A percentile compares a stretch with the other conserved stretches of the same genome.
Evolutionary conservation across 1,140 invertebrate species (phyloP).

Genomic region (Subanguina moxae): DNA sequence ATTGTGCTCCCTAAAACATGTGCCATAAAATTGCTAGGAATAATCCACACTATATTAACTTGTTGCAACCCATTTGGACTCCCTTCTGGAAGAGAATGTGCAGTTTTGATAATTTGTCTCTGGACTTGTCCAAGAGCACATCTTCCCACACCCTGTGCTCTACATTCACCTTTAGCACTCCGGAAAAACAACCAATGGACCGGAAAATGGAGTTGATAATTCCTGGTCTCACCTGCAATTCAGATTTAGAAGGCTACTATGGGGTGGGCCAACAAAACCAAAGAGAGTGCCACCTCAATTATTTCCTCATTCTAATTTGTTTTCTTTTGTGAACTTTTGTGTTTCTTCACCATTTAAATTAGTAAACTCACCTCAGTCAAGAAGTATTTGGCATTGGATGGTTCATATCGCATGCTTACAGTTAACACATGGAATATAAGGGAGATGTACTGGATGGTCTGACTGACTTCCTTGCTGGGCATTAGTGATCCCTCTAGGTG

Average conservation of each 20-base stretch:
- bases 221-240: constrained; percentile 45
- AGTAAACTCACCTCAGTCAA: constrained; percentile 74
- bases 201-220: constrained; percentile 48
- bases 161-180: constrained; percentile 33
- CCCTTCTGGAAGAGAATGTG: constrained; percentile 81
- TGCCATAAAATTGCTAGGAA: too few relatives aligned
- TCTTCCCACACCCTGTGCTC: constrained; percentile 34
- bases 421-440: constrained; percentile 90
- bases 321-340: background rate
- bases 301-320: too few relatives aligned
- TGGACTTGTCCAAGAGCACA: constrained; percentile 42
- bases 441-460: constrained; percentile 65
- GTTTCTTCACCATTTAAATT: background rate
- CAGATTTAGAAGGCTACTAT: background rate
- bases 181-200: constrained; percentile 45
- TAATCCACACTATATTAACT: too few relatives aligned
- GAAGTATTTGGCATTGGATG: constrained; percentile 97
- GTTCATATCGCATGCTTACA: constrained; percentile 96
- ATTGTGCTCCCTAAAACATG: background rate
- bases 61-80: constrained; percentile 64
- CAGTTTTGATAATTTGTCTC: constrained; percentile 80
- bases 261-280: background rate
- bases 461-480: constrained; percentile 15
- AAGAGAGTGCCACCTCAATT: too few relatives aligned
- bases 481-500: constrained; percentile 68